These are phyloP conservation scores for Montipora capricornis DNA, from an alignment of 64 coral and sea anemone genomes.

Conservation along the genomic window DNA sequence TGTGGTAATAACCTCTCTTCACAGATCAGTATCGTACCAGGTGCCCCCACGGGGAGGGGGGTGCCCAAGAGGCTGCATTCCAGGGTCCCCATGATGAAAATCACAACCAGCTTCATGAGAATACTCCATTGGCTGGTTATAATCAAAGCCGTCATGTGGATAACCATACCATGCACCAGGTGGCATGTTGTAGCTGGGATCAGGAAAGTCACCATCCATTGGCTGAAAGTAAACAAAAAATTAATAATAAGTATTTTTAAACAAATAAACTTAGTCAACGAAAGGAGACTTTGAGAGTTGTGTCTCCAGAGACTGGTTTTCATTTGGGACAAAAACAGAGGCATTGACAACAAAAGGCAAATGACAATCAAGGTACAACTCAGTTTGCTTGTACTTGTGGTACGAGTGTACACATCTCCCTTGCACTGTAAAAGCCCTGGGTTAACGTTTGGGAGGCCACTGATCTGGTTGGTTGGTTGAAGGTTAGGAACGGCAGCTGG, in stretches of 20 bases:
- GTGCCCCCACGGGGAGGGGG: constrained; percentile 76
- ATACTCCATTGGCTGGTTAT: constrained; percentile 84
- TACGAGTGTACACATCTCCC: too few relatives aligned
- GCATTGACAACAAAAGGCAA: too few relatives aligned
- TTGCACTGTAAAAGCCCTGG: too few relatives aligned
- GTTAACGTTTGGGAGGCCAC: too few relatives aligned
- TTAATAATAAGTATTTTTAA: background rate
- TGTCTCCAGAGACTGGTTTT: too few relatives aligned
- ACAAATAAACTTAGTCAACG: too few relatives aligned
- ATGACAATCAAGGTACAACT: too few relatives aligned
- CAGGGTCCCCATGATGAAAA: constrained; percentile 71
- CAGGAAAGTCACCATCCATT: constrained; percentile 92
- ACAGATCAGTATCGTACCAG: constrained; percentile 93
- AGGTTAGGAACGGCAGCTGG: too few relatives aligned
- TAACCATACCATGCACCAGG: constrained; percentile 67
- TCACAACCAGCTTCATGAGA: constrained; percentile 69
- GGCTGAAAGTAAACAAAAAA: constrained; percentile 39
- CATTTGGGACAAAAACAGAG: too few relatives aligned
- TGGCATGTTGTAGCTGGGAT: constrained; percentile 71
- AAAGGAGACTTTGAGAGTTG: too few relatives aligned
- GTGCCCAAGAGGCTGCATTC: constrained; percentile 75
- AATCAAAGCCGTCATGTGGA: constrained; percentile 89
- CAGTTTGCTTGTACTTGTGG: too few relatives aligned
- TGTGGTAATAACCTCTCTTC: background rate
- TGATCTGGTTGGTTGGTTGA: too few relatives aligned